A percentile compares a stretch with the other conserved stretches of the same genome.
Conservation (phyloP, 2,113 vertebrate species). For the Rissa tridactyla region DNA sequence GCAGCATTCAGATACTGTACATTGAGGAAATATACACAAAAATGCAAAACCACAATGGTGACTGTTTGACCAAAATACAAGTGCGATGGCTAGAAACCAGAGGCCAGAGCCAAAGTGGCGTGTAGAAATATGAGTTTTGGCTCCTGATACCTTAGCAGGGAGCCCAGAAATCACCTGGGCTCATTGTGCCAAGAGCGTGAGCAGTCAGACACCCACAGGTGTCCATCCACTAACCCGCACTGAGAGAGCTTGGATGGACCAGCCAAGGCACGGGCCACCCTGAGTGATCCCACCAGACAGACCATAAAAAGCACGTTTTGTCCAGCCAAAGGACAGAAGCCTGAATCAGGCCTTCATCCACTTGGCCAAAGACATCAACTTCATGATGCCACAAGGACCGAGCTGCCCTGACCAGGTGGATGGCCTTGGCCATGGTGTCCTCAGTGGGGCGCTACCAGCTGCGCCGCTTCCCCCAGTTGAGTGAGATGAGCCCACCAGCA, state of each 20-base stretch:
- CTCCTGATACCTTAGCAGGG: background rate
- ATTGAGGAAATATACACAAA: background rate
- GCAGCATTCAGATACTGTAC: background rate
- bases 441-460: accelerated
- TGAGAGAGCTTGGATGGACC: accelerated
- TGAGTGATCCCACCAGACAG: background rate
- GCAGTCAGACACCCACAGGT: too few relatives aligned
- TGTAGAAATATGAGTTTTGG: background rate
- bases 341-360: background rate
- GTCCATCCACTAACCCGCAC: accelerated
- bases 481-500: background rate
- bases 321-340: background rate
- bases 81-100: accelerated
- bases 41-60: accelerated
- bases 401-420: background rate
- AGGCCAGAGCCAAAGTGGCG: accelerated
- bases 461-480: accelerated
- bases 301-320: accelerated
- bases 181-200: accelerated
- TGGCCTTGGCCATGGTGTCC: background rate
- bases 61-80: background rate
- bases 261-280: background rate
- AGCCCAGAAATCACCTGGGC: background rate
- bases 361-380: background rate
- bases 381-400: accelerated